Evolutionary conservation across 2,113 vertebrate genomes (phyloP).

Genomic region (Eclectus roratus): DNA sequence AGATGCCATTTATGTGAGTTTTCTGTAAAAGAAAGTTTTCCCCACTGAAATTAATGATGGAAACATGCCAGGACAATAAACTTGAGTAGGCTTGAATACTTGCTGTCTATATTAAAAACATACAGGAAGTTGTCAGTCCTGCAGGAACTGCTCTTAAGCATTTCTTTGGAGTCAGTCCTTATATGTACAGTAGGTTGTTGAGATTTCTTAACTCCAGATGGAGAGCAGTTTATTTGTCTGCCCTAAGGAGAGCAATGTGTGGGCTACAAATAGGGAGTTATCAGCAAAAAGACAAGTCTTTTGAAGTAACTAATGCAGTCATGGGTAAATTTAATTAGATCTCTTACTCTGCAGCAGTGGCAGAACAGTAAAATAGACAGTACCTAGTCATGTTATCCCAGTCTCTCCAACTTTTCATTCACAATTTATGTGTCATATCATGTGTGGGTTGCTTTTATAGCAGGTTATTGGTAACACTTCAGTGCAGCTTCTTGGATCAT

Average conservation of each 20-base stretch:
- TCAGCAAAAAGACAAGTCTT: not conserved
- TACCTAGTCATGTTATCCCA: not conserved
- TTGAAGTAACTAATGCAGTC: not conserved
- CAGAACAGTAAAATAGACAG: not conserved
- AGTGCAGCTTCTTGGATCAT: not conserved
- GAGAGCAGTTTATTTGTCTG: not conserved
- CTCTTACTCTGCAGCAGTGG: not conserved
- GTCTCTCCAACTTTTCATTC: not conserved
- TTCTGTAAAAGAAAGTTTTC: not conserved
- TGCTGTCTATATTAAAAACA: not conserved
- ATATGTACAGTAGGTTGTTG: not conserved
- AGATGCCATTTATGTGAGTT: not conserved
- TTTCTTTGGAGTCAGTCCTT: not conserved
- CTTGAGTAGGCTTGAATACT: not conserved
- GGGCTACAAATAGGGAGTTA: not conserved
- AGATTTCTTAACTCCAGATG: not conserved
- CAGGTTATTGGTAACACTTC: not conserved
- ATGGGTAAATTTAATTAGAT: not conserved
- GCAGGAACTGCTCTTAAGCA: not conserved
- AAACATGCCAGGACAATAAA: not conserved
- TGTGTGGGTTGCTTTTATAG: not conserved
- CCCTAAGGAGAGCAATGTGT: not conserved
- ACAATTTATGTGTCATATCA: accelerated
- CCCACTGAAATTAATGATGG: not conserved
- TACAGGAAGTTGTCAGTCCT: conserved; percentile 7